Percentiles rank a stretch among this genome's conserved stretches.
Evolutionary conservation across 1,140 invertebrate genomes (phyloP).

Genomic region (Apocrypta bakeri): DNA sequence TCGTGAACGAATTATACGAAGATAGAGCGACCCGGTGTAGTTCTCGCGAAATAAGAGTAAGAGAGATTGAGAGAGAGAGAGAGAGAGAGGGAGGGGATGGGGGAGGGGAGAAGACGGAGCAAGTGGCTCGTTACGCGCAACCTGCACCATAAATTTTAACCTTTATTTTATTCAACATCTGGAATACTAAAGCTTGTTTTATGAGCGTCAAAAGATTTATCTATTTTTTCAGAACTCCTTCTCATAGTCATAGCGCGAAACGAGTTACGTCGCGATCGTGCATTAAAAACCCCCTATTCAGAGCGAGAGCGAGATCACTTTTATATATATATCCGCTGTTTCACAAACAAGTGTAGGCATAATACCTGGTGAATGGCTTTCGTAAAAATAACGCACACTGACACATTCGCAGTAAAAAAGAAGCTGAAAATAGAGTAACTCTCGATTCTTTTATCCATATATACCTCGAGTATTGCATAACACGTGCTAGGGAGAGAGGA

Average conservation of each 20-base stretch:
- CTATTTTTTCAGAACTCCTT: constrained; percentile 31
- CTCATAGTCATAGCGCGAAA: constrained; percentile 8
- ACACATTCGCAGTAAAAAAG: neutral
- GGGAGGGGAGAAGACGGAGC: neutral
- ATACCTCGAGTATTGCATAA: neutral
- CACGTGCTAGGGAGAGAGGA: neutral
- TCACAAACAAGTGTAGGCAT: neutral
- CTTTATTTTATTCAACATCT: constrained; percentile 48
- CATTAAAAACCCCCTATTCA: constrained; percentile 17
- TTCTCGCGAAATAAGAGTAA: neutral
- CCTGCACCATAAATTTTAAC: constrained; percentile 39
- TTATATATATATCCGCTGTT: neutral
- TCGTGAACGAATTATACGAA: constrained; percentile 34
- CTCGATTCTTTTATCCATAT: neutral
- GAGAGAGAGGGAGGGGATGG: neutral
- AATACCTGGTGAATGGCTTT: neutral
- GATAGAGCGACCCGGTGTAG: constrained; percentile 3
- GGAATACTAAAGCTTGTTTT: constrained; percentile 41
- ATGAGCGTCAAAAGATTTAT: constrained; percentile 36
- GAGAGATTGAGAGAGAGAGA: neutral
- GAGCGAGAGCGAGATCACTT: neutral
- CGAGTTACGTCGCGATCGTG: constrained; percentile 25
- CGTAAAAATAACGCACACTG: constrained; percentile 24
- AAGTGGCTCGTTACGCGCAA: constrained; percentile 32
- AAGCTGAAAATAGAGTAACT: neutral